A percentile compares a stretch with the other conserved stretches of the same genome.
Evolutionary conservation across 2,113 vertebrate genomes (phyloP).

Genomic region (Sphaerodactylus townsendi): DNA sequence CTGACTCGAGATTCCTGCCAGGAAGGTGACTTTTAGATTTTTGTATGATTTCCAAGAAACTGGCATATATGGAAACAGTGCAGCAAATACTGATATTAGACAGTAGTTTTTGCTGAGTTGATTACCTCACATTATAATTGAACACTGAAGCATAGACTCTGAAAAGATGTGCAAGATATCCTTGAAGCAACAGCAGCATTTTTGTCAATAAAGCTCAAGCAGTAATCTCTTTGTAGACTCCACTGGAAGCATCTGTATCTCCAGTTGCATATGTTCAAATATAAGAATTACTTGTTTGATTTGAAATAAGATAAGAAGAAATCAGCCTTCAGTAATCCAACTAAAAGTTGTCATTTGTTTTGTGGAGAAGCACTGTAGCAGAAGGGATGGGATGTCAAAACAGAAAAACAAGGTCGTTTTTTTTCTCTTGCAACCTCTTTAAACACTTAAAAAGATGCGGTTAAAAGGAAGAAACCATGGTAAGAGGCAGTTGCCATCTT

Average conservation of each 20-base stretch:
- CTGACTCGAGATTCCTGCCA: neutral
- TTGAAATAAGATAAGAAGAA: neutral
- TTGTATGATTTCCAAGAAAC: neutral
- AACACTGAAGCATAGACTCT: neutral
- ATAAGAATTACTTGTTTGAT: neutral
- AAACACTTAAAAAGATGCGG: neutral
- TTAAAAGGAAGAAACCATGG: neutral
- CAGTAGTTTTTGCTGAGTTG: neutral
- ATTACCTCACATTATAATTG: neutral
- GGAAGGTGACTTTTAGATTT: neutral
- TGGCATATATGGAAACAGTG: neutral
- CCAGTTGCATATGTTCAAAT: neutral
- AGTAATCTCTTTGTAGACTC: neutral
- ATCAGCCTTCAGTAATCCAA: neutral
- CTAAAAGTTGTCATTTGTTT: neutral
- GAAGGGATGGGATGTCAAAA: neutral
- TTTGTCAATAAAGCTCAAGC: neutral
- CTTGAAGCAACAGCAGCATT: neutral
- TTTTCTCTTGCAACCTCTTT: neutral
- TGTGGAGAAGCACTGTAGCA: neutral
- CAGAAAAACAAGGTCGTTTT: neutral
- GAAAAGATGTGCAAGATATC: neutral
- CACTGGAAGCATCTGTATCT: neutral
- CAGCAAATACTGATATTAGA: neutral
- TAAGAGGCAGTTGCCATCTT: neutral